phyloP scores from a whole-genome alignment of 1,140 invertebrate species.

The Drosophila biarmipes region DNA sequence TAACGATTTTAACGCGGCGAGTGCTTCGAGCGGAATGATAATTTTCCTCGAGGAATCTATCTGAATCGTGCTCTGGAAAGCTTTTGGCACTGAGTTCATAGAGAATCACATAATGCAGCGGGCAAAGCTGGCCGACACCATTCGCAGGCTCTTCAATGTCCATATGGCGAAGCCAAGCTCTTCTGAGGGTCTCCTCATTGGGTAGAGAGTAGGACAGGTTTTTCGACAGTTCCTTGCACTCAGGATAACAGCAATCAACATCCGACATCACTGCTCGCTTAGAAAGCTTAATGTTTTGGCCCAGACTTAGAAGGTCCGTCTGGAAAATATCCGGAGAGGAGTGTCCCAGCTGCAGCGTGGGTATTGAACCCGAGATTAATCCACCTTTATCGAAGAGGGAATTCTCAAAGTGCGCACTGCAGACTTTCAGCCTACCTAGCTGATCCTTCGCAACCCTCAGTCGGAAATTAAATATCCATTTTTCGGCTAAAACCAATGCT shows the following conservation, averaged over 20 bases:
- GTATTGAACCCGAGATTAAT: slow-evolving; percentile 39
- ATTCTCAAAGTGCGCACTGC: slow-evolving; percentile 57
- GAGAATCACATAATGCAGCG: slow-evolving; percentile 53
- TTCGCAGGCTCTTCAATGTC: slow-evolving; percentile 10
- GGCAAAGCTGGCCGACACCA: slow-evolving; percentile 25
- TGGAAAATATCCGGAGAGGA: slow-evolving; percentile 31
- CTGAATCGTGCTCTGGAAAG: slow-evolving; percentile 28
- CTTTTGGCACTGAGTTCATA: slow-evolving; percentile 49
- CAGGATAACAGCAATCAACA: slow-evolving; percentile 50
- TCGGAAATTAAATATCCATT: slow-evolving; percentile 65
- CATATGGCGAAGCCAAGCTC: slow-evolving; percentile 44
- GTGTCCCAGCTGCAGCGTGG: slow-evolving; percentile 67
- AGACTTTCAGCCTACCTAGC: slow-evolving; percentile 41
- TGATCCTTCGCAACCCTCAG: slow-evolving; percentile 21
- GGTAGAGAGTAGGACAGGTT: slow-evolving; percentile 38
- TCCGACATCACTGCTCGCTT: background rate
- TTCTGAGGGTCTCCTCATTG: slow-evolving; percentile 15
- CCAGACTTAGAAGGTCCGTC: background rate
- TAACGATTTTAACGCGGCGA: slow-evolving; percentile 41
- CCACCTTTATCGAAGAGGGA: slow-evolving; percentile 29
- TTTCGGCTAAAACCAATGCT: slow-evolving; percentile 25
- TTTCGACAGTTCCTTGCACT: slow-evolving; percentile 52
- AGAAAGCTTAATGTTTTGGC: slow-evolving; percentile 2
- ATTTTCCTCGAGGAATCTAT: slow-evolving; percentile 16
- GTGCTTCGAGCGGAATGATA: slow-evolving; percentile 44